Percentiles rank a stretch among this genome's conserved stretches.
These are phyloP conservation scores for Crotalus horridus DNA, from an alignment of 2,113 vertebrate genomes.

Conservation along the genomic window DNA sequence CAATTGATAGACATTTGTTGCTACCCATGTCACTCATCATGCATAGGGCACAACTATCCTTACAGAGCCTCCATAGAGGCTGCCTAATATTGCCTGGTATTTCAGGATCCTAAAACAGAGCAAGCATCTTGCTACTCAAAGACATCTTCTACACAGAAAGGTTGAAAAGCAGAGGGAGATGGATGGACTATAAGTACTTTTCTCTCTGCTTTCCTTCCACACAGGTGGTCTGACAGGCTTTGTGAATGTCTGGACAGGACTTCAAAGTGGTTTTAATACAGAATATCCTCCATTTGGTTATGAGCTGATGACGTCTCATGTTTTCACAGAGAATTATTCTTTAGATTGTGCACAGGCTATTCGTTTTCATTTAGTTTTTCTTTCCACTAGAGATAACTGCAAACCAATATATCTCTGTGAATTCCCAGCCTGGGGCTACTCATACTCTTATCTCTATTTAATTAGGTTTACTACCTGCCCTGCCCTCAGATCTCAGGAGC, in stretches of 20 bases:
- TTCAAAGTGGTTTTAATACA: background rate
- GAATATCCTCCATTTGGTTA: background rate
- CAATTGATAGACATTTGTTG: background rate
- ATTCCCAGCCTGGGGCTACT: constrained; percentile 11
- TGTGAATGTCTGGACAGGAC: background rate
- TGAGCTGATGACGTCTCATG: background rate
- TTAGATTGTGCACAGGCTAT: background rate
- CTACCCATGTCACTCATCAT: background rate
- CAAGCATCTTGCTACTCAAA: background rate
- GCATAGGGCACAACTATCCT: background rate
- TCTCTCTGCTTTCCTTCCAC: background rate
- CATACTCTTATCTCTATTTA: constrained; percentile 11
- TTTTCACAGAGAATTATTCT: background rate
- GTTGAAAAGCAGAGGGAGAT: background rate
- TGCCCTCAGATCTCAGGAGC: constrained; percentile 6
- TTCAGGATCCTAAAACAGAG: background rate
- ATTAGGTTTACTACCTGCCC: constrained; percentile 22
- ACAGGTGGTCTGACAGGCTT: background rate
- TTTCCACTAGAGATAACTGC: background rate
- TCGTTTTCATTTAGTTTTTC: background rate
- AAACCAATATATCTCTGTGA: background rate
- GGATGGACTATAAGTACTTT: background rate
- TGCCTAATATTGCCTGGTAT: background rate
- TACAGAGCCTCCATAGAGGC: background rate
- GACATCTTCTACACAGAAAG: background rate